Evolutionary conservation across 2,113 vertebrate species (phyloP), one percentile per base, ranked within the genome.

Genomic region (Hemibates koningsi): DNA sequence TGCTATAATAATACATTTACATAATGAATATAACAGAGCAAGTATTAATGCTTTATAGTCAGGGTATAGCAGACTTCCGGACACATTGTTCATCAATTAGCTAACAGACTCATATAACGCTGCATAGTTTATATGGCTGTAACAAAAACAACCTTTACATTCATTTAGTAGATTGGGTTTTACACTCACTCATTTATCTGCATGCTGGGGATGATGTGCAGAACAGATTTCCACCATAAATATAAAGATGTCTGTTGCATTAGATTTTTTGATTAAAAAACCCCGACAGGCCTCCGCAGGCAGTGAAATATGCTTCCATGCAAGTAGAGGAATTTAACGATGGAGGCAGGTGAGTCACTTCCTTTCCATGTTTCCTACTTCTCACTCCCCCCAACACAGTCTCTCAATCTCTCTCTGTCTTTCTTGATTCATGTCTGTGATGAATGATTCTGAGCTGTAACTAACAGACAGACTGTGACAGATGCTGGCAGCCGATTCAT

Each of bases 241-340:
- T 81, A 56, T 43, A 54, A 34, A 80, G 34, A 71, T 32, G 73
- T 76, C 11, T 80, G 54, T 45, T 80, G 32, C 27, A 57, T 50
- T 80, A 50, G 36, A 81, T 87, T 36, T 81, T 82, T 87, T 90
- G 38, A 93, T 90, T 90, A 82, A 92, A 89, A 91, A 24, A 32
- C 48, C 9, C 50, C 29, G 52, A 73, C 57, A 80, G 81, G 61
- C 36, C 19, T 82, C 32, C 12, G 8, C 36, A 19, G 54, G 38
- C 73, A 10, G 66, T 90, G 84, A 91, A 85, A 61, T 86, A 71
- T 66, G 57, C 43, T 80, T 79, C 38, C 6, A 80, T 12, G 7
- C 16, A 41, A 13, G 56, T 24, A 3, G n/a, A 41, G 14, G 50
- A 45, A 34, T 29, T 21, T 32, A 89, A 41, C 68, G n/a, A 52